These are phyloP conservation scores for Microctenopoma stevenorrisi DNA, from an alignment of 2,797 vertebrate genomes.

Conservation along the genomic window DNA sequence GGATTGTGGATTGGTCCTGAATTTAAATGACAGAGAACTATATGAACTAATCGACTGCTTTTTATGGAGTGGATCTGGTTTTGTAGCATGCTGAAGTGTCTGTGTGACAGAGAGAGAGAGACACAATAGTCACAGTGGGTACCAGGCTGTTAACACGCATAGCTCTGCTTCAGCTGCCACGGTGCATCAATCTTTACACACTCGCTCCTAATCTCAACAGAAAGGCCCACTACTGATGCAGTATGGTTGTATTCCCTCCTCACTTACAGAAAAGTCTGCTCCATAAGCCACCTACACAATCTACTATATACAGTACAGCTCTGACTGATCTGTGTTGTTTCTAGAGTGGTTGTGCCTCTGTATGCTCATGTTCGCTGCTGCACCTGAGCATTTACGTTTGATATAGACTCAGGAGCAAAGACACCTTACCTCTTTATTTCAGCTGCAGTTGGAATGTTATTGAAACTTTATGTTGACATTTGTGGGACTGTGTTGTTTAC, in stretches of 20 bases:
- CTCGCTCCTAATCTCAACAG: constrained; percentile 4
- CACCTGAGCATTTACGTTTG: constrained; percentile 18
- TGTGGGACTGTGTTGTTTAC: neutral
- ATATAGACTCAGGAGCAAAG: neutral
- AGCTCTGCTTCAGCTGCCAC: constrained; percentile 45
- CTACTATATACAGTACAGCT: constrained; percentile 5
- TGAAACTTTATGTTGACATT: neutral
- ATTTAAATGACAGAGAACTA: constrained; percentile 21
- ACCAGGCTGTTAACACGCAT: constrained; percentile 38
- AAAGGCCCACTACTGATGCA: constrained; percentile 19
- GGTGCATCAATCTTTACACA: constrained; percentile 16
- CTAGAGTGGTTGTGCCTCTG: constrained; percentile 14
- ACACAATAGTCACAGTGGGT: constrained; percentile 36
- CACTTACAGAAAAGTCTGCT: constrained; percentile 25
- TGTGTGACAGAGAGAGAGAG: neutral
- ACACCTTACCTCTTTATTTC: neutral
- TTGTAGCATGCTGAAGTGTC: neutral
- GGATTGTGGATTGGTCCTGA: constrained; percentile 14
- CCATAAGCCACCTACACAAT: constrained; percentile 39
- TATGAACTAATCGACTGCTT: constrained; percentile 1
- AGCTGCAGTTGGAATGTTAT: neutral
- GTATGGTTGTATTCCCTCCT: constrained; percentile 15
- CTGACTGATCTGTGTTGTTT: constrained; percentile 13
- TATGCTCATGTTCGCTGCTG: constrained; percentile 9
- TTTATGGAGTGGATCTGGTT: constrained; percentile 8